A percentile compares a stretch with the other conserved stretches of the same genome.
Conservation (phyloP, 1,140 invertebrate species). For the Catajapyx aquilonaris region DNA sequence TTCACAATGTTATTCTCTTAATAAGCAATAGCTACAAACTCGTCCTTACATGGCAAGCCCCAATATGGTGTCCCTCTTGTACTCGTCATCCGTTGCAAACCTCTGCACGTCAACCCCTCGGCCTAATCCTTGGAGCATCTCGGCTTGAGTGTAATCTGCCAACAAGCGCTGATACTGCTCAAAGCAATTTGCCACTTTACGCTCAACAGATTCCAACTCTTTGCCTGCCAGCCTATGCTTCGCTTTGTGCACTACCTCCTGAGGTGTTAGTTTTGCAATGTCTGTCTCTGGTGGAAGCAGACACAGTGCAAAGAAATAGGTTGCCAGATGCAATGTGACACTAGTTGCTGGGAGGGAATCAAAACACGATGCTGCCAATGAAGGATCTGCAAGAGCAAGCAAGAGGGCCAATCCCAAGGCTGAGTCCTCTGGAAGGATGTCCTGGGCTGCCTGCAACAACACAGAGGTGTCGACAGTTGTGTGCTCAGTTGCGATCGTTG, state of each 20-base stretch:
- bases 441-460: background rate
- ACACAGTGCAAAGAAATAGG: background rate
- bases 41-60: slow-evolving; percentile 25
- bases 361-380: background rate
- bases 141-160: slow-evolving; percentile 21
- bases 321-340: background rate
- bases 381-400: background rate
- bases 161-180: slow-evolving; percentile 10
- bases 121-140: slow-evolving; percentile 17
- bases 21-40: too few relatives aligned
- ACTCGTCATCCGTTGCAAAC: slow-evolving; percentile 21
- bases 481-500: too few relatives aligned
- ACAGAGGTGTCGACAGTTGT: too few relatives aligned
- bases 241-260: too few relatives aligned
- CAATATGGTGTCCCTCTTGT: slow-evolving; percentile 24
- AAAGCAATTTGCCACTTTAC: too few relatives aligned
- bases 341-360: background rate
- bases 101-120: slow-evolving; percentile 21
- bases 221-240: too few relatives aligned
- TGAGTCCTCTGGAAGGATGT: background rate
- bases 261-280: too few relatives aligned
- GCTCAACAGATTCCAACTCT: too few relatives aligned
- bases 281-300: too few relatives aligned
- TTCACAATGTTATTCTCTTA: too few relatives aligned
- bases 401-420: background rate